Evolutionary conservation across 2,113 vertebrate species (phyloP).

Genomic region (Lepus americanus): DNA sequence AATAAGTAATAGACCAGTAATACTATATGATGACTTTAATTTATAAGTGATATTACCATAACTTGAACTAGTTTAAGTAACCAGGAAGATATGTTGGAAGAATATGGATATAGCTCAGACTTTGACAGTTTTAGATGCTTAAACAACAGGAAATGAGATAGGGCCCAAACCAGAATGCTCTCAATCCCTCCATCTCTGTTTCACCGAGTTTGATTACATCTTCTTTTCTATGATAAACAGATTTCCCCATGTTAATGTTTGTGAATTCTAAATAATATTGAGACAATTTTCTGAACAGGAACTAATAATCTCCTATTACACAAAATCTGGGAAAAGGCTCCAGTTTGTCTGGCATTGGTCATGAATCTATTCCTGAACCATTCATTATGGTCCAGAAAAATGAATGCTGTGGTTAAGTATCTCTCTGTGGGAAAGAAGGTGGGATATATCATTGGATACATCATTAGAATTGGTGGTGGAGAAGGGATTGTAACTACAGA

Average conservation of each 20-base stretch:
- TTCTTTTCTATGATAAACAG: neutral
- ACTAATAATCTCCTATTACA: neutral
- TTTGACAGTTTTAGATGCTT: neutral
- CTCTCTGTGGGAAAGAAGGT: neutral
- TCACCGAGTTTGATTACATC: neutral
- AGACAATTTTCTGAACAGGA: conserved; percentile 44
- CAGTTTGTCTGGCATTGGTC: neutral
- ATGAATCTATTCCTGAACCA: neutral
- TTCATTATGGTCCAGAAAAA: neutral
- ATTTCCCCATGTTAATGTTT: neutral
- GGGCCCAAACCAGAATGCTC: neutral
- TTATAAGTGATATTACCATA: neutral
- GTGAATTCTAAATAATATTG: neutral
- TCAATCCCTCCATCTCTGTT: accelerated
- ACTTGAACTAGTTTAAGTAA: neutral
- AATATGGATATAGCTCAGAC: neutral
- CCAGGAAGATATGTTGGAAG: neutral
- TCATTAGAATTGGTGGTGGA: neutral
- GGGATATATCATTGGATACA: neutral
- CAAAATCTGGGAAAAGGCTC: neutral
- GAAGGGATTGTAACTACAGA: neutral
- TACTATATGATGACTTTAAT: neutral
- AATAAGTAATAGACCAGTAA: too few species aligned
- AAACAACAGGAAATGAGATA: neutral
- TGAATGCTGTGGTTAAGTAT: neutral